These are phyloP conservation scores for Cotesia glomerata DNA, from an alignment of 1,140 invertebrate species.

Conservation along the genomic window DNA sequence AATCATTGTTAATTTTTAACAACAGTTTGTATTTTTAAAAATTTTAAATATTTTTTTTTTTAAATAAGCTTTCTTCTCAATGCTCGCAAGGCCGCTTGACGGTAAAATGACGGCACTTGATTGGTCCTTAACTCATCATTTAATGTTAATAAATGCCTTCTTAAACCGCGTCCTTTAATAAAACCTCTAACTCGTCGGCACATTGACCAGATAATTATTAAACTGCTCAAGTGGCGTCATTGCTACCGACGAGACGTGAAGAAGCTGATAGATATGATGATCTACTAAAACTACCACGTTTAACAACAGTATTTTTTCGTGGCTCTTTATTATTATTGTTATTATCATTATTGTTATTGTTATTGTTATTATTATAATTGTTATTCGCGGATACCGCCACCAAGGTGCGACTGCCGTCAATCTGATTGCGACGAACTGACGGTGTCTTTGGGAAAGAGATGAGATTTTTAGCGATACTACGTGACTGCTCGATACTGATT, in stretches of 20 bases:
- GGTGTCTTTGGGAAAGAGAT: conserved; percentile 17
- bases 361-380: background rate
- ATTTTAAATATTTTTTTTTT: background rate
- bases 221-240: conserved; percentile 31
- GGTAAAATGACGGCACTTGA: conserved; percentile 5
- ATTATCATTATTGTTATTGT: background rate
- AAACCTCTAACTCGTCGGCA: conserved; percentile 36
- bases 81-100: conserved; percentile 8
- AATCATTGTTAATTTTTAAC: background rate
- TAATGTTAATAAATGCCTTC: conserved; percentile 21
- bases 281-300: conserved; percentile 14
- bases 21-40: background rate
- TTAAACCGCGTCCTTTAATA: conserved; percentile 17
- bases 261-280: conserved; percentile 21
- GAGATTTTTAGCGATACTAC: conserved; percentile 17
- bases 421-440: conserved; percentile 2
- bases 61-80: background rate
- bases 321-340: background rate
- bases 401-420: conserved; percentile 13
- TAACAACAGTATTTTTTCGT: conserved; percentile 8
- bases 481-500: conserved; percentile 7
- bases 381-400: conserved; percentile 35
- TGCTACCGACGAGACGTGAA: conserved; percentile 21
- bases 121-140: conserved; percentile 13
- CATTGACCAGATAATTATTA: conserved; percentile 36